These are phyloP conservation scores for Drosophila infuscata DNA, from an alignment of 2,888 invertebrate genomes.

Conservation along the genomic window DNA sequence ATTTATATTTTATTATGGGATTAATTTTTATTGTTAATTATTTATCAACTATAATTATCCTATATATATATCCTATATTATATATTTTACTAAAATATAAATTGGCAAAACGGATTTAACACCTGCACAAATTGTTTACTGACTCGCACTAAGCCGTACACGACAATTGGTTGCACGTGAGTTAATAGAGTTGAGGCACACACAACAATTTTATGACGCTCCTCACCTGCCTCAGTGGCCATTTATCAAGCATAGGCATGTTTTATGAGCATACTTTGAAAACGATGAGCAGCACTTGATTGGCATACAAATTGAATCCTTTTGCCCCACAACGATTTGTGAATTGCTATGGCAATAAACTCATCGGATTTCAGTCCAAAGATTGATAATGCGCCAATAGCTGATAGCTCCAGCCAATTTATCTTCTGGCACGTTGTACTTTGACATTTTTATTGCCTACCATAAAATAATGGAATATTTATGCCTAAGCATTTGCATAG, in stretches of 20 bases:
- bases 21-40: background rate
- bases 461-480: constrained; percentile 28
- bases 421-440: constrained; percentile 10
- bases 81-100: background rate
- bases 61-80: background rate
- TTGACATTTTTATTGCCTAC: constrained; percentile 32
- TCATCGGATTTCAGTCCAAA: constrained; percentile 15
- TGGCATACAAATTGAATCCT: constrained; percentile 35
- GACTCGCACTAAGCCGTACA: background rate
- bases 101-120: background rate
- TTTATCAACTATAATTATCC: background rate
- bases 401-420: constrained; percentile 7
- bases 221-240: background rate
- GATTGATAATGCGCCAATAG: constrained; percentile 28
- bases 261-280: constrained; percentile 21
- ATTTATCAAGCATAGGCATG: constrained; percentile 19
- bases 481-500: constrained; percentile 15
- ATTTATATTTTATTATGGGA: background rate
- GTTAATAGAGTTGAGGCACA: background rate
- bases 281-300: constrained; percentile 21
- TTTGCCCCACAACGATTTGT: constrained; percentile 25
- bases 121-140: background rate
- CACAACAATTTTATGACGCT: background rate
- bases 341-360: constrained; percentile 18
- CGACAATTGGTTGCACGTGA: background rate